Evolutionary conservation across 2,888 invertebrate genomes (phyloP).

Genomic region (Petrolisthes manimaculis): DNA sequence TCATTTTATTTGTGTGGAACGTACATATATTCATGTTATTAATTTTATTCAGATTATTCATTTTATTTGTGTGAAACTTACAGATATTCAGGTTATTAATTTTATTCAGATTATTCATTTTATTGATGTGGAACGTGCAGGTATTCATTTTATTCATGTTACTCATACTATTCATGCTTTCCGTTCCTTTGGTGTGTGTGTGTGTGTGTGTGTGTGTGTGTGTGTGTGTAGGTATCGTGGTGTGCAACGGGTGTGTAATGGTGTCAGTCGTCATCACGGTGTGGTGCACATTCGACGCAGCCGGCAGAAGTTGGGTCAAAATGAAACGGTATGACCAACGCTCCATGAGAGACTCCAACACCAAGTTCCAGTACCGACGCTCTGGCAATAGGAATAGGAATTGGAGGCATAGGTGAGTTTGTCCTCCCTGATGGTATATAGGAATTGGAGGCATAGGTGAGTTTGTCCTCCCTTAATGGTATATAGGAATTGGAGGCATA

Average conservation of each 20-base stretch:
- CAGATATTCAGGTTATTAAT: no score
- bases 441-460: slow-evolving; percentile 86
- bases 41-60: no score
- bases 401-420: slow-evolving; percentile 82
- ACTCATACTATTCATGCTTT: no score
- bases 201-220: background rate
- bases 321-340: slow-evolving; percentile 86
- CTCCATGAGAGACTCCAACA: slow-evolving; percentile 81
- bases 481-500: slow-evolving; percentile 83
- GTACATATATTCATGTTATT: no score
- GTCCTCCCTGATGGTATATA: slow-evolving; percentile 68
- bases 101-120: no score
- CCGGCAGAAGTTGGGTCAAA: slow-evolving; percentile 90
- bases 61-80: no score
- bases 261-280: slow-evolving; percentile 81
- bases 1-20: no score
- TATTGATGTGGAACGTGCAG: no score
- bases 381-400: slow-evolving; percentile 81
- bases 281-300: slow-evolving; percentile 89
- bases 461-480: background rate
- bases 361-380: slow-evolving; percentile 74
- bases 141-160: no score
- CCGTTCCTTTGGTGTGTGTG: no score
- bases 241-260: slow-evolving; percentile 83
- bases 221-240: slow-evolving; percentile 76